Percentiles rank a stretch among this genome's conserved stretches.
Conservation (phyloP, 1,140 invertebrate genomes). For the Drosophila bifasciata region DNA sequence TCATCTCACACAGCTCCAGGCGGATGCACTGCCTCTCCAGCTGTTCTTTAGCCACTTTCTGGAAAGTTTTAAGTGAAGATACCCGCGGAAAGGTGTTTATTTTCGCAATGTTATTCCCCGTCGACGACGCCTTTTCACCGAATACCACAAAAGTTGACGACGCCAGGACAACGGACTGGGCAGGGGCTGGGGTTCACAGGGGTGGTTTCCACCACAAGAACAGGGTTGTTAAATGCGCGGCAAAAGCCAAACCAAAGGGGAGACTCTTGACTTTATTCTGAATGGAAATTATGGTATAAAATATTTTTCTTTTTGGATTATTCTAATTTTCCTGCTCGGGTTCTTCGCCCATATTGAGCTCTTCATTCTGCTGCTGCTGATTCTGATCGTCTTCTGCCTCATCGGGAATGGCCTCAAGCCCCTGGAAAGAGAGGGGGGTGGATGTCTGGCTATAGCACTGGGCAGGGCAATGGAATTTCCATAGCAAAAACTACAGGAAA, state of each 20-base stretch:
- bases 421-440: slow-evolving; percentile 51
- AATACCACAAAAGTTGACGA: slow-evolving; percentile 72
- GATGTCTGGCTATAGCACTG: slow-evolving; percentile 11
- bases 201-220: slow-evolving; percentile 67
- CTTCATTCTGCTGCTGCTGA: slow-evolving; percentile 7
- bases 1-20: slow-evolving; percentile 18
- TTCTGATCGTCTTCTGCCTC: slow-evolving; percentile 29
- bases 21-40: background rate
- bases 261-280: slow-evolving; percentile 33
- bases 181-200: slow-evolving; percentile 49
- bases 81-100: slow-evolving; percentile 35
- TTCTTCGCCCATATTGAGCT: slow-evolving; percentile 22
- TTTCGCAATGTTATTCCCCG: slow-evolving; percentile 21
- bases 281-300: background rate
- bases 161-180: slow-evolving; percentile 26
- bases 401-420: slow-evolving; percentile 54
- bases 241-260: slow-evolving; percentile 19
- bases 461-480: background rate
- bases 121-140: slow-evolving; percentile 61
- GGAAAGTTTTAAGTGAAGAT: slow-evolving; percentile 1
- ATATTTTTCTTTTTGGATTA: background rate
- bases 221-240: slow-evolving; percentile 69
- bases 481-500: slow-evolving; percentile 19
- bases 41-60: background rate
- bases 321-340: slow-evolving; percentile 19